A percentile compares a stretch with the other conserved stretches of the same genome.
Conservation (phyloP, 2,113 vertebrate species). For the Atherinomorus stipes region DNA sequence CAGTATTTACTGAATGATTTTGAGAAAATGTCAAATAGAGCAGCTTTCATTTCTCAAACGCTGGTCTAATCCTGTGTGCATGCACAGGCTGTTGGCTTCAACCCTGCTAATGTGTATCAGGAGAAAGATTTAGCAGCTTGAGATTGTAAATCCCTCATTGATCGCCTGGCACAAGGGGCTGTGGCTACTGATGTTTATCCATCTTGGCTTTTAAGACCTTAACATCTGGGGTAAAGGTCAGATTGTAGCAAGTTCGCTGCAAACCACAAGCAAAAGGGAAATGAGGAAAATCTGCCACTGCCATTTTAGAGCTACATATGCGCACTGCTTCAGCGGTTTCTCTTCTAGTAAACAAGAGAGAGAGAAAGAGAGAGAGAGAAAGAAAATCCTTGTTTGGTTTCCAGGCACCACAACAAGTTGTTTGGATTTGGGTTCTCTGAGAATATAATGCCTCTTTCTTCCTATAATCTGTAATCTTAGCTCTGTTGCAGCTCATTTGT, state of each 20-base stretch:
- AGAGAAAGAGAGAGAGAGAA: not conserved
- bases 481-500: slow-evolving; percentile 30
- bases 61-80: slow-evolving; percentile 2
- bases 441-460: slow-evolving; percentile 52
- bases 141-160: slow-evolving; percentile 73
- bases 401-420: slow-evolving; percentile 32
- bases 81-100: slow-evolving; percentile 41
- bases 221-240: slow-evolving; percentile 71
- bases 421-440: slow-evolving; percentile 45
- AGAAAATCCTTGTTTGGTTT: slow-evolving; percentile 21
- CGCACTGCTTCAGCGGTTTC: not conserved
- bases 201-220: slow-evolving; percentile 64
- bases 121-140: slow-evolving; percentile 57
- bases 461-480: slow-evolving; percentile 59
- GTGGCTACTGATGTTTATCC: slow-evolving; percentile 66
- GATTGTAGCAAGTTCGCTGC: slow-evolving; percentile 38
- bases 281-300: slow-evolving; percentile 39
- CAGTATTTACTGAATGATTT: not conserved
- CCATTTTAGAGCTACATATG: slow-evolving; percentile 18
- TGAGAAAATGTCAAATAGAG: not conserved
- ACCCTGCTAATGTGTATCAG: slow-evolving; percentile 50
- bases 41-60: not conserved
- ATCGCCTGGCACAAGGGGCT: slow-evolving; percentile 52
- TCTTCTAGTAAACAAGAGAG: slow-evolving; percentile 31
- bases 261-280: slow-evolving; percentile 41